These are phyloP conservation scores for Leptobrachium leishanense DNA, from an alignment of 2,113 vertebrate genomes.

Conservation along the genomic window DNA sequence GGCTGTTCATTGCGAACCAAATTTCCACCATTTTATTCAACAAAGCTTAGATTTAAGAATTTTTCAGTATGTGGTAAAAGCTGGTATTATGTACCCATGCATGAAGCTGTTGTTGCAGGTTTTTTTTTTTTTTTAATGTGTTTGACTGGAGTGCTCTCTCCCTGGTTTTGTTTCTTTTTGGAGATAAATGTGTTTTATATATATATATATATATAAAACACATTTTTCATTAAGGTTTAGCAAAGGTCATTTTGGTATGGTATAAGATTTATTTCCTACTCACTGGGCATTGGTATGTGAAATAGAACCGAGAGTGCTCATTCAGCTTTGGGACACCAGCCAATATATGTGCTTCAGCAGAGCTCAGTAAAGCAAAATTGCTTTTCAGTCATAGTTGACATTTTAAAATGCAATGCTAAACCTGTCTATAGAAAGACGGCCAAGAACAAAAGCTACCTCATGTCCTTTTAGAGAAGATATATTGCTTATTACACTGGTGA, in stretches of 20 bases:
- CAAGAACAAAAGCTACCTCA: background rate
- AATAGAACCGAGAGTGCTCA: background rate
- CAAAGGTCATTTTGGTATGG: background rate
- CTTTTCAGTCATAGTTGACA: slow-evolving; percentile 11
- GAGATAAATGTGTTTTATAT: no score
- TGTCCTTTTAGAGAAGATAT: background rate
- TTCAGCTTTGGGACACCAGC: background rate
- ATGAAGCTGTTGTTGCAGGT: no score
- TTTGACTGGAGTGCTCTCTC: no score
- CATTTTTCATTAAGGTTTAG: background rate
- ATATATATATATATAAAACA: background rate
- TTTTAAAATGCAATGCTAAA: background rate
- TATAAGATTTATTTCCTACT: background rate
- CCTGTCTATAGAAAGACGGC: background rate
- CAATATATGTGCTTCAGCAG: background rate
- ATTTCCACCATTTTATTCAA: no score
- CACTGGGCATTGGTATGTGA: background rate
- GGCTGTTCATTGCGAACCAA: no score
- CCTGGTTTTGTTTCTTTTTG: no score
- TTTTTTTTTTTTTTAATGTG: no score
- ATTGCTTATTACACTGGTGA: slow-evolving; percentile 1
- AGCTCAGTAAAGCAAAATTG: slow-evolving; percentile 5
- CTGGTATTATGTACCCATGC: no score
- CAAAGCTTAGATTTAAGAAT: no score
- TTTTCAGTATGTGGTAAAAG: no score